Evolutionary conservation across 2,888 invertebrate species (phyloP).

Genomic region (Melolontha melolontha): DNA sequence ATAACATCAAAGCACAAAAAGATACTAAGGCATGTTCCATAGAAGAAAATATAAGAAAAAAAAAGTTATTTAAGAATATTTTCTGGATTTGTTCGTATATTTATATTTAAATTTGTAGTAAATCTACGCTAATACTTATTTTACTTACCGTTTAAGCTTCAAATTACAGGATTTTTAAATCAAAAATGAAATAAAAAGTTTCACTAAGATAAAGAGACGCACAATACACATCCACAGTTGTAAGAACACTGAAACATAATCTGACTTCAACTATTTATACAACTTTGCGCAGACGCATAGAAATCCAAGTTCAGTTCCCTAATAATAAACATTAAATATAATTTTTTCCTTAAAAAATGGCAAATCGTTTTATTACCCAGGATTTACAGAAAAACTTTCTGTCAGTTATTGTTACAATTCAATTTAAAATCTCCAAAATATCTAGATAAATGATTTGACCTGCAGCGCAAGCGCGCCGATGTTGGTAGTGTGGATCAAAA

Average conservation of each 20-base stretch:
- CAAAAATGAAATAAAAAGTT: conserved; percentile 10
- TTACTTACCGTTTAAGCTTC: conserved; percentile 32
- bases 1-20: conserved; percentile 19
- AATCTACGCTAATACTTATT: background rate
- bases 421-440: conserved; percentile 2
- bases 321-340: conserved; percentile 15
- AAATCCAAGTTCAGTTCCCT: conserved; percentile 10
- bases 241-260: conserved; percentile 52
- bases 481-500: conserved; percentile 7
- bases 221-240: conserved; percentile 25
- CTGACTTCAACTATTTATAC: conserved; percentile 46
- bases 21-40: background rate
- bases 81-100: background rate
- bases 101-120: too few relatives aligned
- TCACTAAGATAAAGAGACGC: conserved; percentile 22
- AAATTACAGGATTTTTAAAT: conserved; percentile 18
- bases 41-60: conserved; percentile 7
- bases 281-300: conserved; percentile 47
- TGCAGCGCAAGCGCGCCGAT: conserved; percentile 19
- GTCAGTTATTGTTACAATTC: background rate
- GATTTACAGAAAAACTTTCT: background rate
- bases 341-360: background rate
- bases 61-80: background rate
- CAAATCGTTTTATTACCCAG: too few relatives aligned
- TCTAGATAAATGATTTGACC: background rate